A percentile compares a stretch with the other conserved stretches of the same genome.
These are phyloP conservation scores for Glyphotaelius pellucidus DNA, from an alignment of 2,888 invertebrate species.

Conservation along the genomic window DNA sequence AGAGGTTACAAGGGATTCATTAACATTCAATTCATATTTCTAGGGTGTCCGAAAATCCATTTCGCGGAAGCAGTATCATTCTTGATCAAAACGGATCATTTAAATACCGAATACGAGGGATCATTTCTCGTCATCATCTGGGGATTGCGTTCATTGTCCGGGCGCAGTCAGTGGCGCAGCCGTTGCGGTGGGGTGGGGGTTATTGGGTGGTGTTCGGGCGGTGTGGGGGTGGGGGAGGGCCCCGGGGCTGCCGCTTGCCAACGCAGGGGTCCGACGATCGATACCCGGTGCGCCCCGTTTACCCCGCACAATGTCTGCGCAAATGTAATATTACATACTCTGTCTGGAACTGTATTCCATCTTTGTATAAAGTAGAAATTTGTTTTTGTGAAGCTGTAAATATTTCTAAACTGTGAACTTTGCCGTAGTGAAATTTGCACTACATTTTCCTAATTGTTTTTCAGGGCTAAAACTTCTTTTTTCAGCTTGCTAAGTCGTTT, in stretches of 20 bases:
- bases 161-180: slow-evolving; percentile 14
- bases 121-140: background rate
- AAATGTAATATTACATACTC: background rate
- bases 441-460: too few species aligned
- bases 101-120: background rate
- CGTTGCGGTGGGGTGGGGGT: background rate
- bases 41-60: background rate
- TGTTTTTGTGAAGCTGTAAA: background rate
- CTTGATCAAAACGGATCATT: background rate
- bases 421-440: background rate
- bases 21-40: too few species aligned
- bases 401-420: background rate
- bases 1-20: too few species aligned
- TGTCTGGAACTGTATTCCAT: background rate
- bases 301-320: slow-evolving; percentile 28
- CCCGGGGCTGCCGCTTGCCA: background rate
- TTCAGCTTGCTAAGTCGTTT: background rate
- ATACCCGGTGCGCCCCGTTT: slow-evolving; percentile 15
- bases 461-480: background rate
- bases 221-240: background rate
- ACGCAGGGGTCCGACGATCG: slow-evolving; percentile 24
- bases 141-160: background rate
- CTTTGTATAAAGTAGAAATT: background rate
- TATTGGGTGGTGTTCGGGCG: background rate
- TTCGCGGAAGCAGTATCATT: background rate